These are phyloP conservation scores for Aphaenogaster rudis DNA, from an alignment of 1,140 invertebrate species.

Conservation along the genomic window DNA sequence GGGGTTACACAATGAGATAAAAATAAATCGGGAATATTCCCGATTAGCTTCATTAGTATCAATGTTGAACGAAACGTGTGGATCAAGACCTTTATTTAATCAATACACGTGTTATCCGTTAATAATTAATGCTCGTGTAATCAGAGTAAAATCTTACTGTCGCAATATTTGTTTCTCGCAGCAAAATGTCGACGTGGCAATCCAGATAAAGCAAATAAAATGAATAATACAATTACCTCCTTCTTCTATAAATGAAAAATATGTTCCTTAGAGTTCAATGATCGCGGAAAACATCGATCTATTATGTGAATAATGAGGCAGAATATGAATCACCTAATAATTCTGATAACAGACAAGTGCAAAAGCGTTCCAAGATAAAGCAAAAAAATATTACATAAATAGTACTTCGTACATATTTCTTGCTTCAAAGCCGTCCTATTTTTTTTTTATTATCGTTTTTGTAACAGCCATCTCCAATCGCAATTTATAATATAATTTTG, in stretches of 20 bases:
- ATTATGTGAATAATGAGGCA: background rate
- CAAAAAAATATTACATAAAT: conserved; percentile 12
- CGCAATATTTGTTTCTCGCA: background rate
- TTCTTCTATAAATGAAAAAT: background rate
- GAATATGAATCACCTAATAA: background rate
- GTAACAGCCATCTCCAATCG: background rate
- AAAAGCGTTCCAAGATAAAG: conserved; percentile 10
- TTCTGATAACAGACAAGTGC: background rate
- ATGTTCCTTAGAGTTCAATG: background rate
- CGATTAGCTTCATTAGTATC: background rate
- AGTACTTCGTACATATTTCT: background rate
- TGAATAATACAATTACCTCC: background rate
- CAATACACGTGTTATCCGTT: conserved; percentile 3
- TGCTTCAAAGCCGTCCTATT: background rate
- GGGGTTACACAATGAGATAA: background rate
- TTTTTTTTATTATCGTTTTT: conserved; percentile 3
- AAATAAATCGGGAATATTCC: conserved; percentile 22
- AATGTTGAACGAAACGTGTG: background rate
- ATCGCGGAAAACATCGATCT: background rate
- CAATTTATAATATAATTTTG: conserved; percentile 1
- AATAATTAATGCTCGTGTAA: conserved; percentile 34
- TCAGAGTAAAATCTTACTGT: conserved; percentile 1
- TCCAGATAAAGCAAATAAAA: conserved; percentile 5
- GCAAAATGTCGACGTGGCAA: background rate
- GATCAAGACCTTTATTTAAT: conserved; percentile 54